These are phyloP conservation scores for Nasonovia ribisnigri DNA, from an alignment of 2,888 invertebrate genomes.

Conservation along the genomic window DNA sequence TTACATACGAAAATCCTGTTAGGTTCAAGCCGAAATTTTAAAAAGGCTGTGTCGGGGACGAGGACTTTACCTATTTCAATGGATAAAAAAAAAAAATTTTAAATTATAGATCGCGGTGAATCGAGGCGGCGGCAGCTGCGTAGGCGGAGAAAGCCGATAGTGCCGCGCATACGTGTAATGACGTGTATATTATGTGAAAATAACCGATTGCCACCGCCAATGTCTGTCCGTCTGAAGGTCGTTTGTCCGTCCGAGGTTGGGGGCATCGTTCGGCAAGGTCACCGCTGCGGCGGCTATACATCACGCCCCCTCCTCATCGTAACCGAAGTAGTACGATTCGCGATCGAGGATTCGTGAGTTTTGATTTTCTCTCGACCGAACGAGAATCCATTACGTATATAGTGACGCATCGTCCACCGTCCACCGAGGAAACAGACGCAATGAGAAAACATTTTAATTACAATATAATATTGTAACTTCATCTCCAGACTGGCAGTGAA, in stretches of 20 bases:
- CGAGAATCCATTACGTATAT: not conserved
- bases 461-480: not conserved
- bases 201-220: constrained; percentile 11
- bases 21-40: not conserved
- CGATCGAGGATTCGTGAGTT: not conserved
- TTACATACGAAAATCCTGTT: not conserved
- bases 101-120: not conserved
- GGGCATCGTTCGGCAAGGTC: constrained; percentile 64
- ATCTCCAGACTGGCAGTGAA: not conserved
- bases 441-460: not conserved
- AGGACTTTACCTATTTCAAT: not conserved
- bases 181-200: not conserved
- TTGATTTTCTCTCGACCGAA: constrained; percentile 3
- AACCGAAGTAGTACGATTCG: not conserved
- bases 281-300: not conserved
- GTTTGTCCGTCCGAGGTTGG: constrained; percentile 54
- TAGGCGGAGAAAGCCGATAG: constrained; percentile 45
- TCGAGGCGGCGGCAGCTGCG: not conserved
- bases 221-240: constrained; percentile 61
- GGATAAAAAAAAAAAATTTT: not conserved
- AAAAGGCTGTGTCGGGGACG: not conserved
- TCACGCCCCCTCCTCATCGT: not conserved
- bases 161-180: not conserved
- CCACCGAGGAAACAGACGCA: not conserved
- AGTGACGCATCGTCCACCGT: not conserved